Conservation (phyloP, 2,797 vertebrate species). For the Periparus ater region DNA sequence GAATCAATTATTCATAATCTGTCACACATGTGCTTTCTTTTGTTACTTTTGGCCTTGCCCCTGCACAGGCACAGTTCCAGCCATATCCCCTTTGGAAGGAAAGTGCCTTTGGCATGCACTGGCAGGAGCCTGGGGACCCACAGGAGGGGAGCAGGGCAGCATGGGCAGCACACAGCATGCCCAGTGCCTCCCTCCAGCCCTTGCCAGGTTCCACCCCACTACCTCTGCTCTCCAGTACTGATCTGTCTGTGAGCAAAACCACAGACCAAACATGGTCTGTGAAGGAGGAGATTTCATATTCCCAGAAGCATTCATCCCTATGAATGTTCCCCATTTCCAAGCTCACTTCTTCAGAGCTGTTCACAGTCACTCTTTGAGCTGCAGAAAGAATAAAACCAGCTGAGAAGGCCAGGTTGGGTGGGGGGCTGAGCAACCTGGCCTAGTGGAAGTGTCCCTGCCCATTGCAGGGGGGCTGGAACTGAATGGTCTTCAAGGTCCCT, state of each 20-base stretch:
- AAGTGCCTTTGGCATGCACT: neutral
- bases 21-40: neutral
- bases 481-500: neutral
- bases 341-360: neutral
- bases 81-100: neutral
- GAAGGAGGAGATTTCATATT: neutral
- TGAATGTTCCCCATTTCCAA: neutral
- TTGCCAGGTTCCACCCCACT: accelerated
- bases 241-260: accelerated
- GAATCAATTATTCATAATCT: slow-evolving; percentile 6
- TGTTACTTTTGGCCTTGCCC: neutral
- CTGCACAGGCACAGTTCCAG: neutral
- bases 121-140: neutral
- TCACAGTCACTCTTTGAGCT: accelerated
- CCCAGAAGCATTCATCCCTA: neutral
- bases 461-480: neutral
- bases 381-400: neutral
- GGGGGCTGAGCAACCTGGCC: neutral
- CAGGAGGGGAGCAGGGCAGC: neutral
- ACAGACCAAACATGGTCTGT: neutral
- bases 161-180: neutral
- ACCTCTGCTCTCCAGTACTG: accelerated
- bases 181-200: neutral
- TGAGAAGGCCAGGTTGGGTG: neutral
- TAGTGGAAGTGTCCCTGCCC: neutral